Conservation (phyloP, 2,113 vertebrate genomes). For the Catharus bicknelli region DNA sequence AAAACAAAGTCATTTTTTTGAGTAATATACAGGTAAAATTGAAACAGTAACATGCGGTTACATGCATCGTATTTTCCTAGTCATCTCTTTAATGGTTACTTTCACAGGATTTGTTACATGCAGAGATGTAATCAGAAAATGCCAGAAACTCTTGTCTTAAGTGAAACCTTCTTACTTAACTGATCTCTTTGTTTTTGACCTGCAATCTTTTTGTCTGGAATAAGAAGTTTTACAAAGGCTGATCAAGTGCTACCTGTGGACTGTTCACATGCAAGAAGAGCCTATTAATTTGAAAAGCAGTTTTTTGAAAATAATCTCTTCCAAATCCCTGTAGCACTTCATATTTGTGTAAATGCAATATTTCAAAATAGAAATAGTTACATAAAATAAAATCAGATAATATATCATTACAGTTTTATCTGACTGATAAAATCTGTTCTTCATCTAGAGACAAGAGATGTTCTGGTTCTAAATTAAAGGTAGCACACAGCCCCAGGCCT, state of each 20-base stretch:
- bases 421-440: background rate
- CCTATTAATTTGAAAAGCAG: background rate
- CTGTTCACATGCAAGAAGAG: background rate
- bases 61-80: background rate
- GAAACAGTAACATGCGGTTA: background rate
- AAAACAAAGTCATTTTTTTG: background rate
- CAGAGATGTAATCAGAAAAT: background rate
- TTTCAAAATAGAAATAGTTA: background rate
- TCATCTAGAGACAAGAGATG: background rate
- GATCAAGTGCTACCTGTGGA: background rate
- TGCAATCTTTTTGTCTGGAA: background rate
- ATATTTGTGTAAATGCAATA: background rate
- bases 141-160: background rate
- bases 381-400: background rate
- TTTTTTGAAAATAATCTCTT: background rate
- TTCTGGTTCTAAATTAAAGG: slow-evolving; percentile 3
- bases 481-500: background rate
- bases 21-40: background rate
- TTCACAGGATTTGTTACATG: background rate
- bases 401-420: background rate
- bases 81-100: background rate
- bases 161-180: background rate
- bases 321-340: background rate
- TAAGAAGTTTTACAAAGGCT: background rate
- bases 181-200: background rate